phyloP scores from a whole-genome alignment of 2,113 vertebrate species.

The Zosterops borbonicus region DNA sequence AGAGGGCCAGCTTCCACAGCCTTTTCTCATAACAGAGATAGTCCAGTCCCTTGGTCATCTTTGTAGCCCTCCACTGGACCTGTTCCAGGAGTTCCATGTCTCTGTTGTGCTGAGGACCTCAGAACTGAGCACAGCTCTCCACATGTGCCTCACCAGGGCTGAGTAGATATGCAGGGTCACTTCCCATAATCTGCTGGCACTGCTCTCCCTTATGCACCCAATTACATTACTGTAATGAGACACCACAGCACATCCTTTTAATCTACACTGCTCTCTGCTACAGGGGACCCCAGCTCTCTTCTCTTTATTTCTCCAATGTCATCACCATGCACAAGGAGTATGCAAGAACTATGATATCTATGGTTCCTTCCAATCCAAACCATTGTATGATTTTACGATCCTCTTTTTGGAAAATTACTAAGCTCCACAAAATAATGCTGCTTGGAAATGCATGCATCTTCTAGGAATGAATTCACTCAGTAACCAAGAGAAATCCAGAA shows the following conservation, averaged over 20 bases:
- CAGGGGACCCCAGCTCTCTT: not conserved
- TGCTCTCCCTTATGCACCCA: not conserved
- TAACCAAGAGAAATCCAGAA: not conserved
- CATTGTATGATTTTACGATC: not conserved
- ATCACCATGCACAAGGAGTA: not conserved
- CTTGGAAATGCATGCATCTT: not conserved
- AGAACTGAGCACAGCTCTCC: not conserved
- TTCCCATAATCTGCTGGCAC: not conserved
- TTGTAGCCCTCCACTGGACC: not conserved
- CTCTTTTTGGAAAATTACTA: not conserved
- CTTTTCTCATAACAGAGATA: accelerated
- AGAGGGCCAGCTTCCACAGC: not conserved
- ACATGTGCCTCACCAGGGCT: not conserved
- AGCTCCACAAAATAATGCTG: not conserved
- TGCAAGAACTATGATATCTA: not conserved
- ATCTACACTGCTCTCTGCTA: not conserved
- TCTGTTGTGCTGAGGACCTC: not conserved
- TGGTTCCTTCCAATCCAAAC: not conserved
- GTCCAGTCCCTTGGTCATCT: not conserved
- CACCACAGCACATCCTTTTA: not conserved
- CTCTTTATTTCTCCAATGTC: not conserved
- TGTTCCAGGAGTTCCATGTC: not conserved
- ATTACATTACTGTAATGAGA: not conserved
- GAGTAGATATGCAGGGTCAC: not conserved
- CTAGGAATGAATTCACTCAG: not conserved